Percentiles rank a stretch among this genome's conserved stretches.
Conservation (phyloP, 2,113 vertebrate genomes). For the Romanogobio albipinnatus region DNA sequence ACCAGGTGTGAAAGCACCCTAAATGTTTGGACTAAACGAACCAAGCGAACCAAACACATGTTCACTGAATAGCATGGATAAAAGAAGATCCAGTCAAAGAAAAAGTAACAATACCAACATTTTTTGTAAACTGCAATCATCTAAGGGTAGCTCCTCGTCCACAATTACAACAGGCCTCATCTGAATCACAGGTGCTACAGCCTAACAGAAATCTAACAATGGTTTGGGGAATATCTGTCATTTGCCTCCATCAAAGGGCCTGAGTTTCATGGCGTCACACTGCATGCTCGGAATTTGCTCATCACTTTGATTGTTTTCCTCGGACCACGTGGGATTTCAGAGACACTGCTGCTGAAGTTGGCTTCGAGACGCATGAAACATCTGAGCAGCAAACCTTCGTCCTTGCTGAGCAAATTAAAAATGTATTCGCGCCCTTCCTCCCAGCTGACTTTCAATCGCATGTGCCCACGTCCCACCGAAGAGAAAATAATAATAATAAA, state of each 20-base stretch:
- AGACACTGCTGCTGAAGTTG: slow-evolving; percentile 28
- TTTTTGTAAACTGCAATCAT: background rate
- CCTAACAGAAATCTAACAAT: slow-evolving; percentile 9
- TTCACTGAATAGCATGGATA: background rate
- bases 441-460: slow-evolving; percentile 46
- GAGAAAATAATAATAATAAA: slow-evolving; percentile 53
- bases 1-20: too few species aligned
- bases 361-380: slow-evolving; percentile 56
- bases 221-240: slow-evolving; percentile 59
- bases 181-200: slow-evolving; percentile 15
- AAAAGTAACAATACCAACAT: background rate
- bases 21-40: too few species aligned
- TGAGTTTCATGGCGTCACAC: slow-evolving; percentile 17
- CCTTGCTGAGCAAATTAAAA: slow-evolving; percentile 53
- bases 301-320: slow-evolving; percentile 63
- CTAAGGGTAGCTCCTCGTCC: background rate
- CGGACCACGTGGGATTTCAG: slow-evolving; percentile 54
- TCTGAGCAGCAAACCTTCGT: slow-evolving; percentile 41
- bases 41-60: background rate
- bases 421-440: slow-evolving; percentile 47
- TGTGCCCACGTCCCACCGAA: slow-evolving; percentile 29
- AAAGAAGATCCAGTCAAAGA: background rate
- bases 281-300: slow-evolving; percentile 51
- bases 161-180: background rate
- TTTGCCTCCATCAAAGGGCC: slow-evolving; percentile 47